phyloP scores from a whole-genome alignment of 1,140 invertebrate genomes.

The Neodiprion lecontei region DNA sequence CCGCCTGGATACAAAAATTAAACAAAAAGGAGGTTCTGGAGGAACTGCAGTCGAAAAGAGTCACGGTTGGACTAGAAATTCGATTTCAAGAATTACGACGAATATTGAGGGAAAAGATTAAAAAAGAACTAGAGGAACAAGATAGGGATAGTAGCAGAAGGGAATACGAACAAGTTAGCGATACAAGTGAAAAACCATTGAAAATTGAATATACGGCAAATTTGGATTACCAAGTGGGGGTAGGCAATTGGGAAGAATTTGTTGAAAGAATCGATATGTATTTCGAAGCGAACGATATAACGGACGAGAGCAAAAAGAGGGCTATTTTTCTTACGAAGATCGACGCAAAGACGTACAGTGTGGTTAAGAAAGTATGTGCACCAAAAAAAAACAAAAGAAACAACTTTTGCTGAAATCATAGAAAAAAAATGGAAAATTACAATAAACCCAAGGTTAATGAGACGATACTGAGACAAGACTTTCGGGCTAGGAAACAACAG shows the following conservation, averaged over 20 bases:
- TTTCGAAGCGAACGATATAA: slow-evolving; percentile 17
- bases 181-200: not conserved
- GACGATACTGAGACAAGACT: slow-evolving; percentile 22
- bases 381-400: slow-evolving; percentile 13
- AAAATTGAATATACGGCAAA: slow-evolving; percentile 18
- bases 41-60: slow-evolving; percentile 4
- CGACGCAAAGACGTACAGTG: slow-evolving; percentile 21
- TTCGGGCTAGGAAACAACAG: slow-evolving; percentile 18
- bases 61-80: not conserved
- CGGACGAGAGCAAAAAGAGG: slow-evolving; percentile 14
- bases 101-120: slow-evolving; percentile 10
- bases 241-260: slow-evolving; percentile 12
- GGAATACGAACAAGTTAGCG: not conserved
- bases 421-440: slow-evolving; percentile 13
- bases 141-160: not conserved
- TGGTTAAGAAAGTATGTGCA: slow-evolving; percentile 18
- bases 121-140: not conserved
- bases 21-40: slow-evolving; percentile 16
- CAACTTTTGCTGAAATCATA: slow-evolving; percentile 11
- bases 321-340: slow-evolving; percentile 21
- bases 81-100: slow-evolving; percentile 16
- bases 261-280: slow-evolving; percentile 16
- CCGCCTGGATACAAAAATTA: slow-evolving; percentile 16
- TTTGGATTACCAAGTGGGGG: slow-evolving; percentile 10
- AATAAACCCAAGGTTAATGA: slow-evolving; percentile 18